Base-by-base conservation (phyloP, 2,113 vertebrate species). In the Paradisaea rubra region DNA sequence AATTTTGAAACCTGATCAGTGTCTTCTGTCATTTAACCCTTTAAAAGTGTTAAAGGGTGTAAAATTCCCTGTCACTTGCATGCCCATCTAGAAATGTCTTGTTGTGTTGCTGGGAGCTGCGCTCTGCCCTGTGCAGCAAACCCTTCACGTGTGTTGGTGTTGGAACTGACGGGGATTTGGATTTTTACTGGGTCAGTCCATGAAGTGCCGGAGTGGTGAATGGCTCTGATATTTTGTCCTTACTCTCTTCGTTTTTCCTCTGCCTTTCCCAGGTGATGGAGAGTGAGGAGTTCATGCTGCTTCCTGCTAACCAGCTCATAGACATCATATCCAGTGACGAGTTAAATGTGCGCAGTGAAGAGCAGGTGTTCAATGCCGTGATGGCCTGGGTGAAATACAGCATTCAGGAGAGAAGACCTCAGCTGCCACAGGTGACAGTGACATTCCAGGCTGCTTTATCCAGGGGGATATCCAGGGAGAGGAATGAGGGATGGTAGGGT, bases 301-400 rank as follows among this genome's bases (percentile, higher is more conserved):
- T 99, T 60, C 99, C 99, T 84, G 99, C 99, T 96, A 99, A 99
- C 93, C 99, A 99, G 95, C 97, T 99, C 83, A 99, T 99, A 70
- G 99, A 99, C 96, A 99, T 99, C 33, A 99, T 99, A 94, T 99
- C 99, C 88, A 99, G 99, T 33, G 99, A 99, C 11, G 99, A 99
- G 97, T 97, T 99, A 35, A 99, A 99, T 0, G 99, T 99, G 57
- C 99, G 99, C 53, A 99, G 99, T 4, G 99, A 99, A 77, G 99
- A 99, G 96, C 99, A 99, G 95, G 99, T 99, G 72, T 99, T 99
- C 97, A 99, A 98, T 5, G 99, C 99, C 0, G 99, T 99, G 83
- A 99, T 99, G 99, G 99, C 99, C 72, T 99, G 99, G 99, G 99
- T 99, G 70, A 99, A 99, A 84, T 99, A 99, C 97, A 99, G 99